phyloP scores from a whole-genome alignment of 2,888 invertebrate genomes.

The Amphipyra berbera region DNA sequence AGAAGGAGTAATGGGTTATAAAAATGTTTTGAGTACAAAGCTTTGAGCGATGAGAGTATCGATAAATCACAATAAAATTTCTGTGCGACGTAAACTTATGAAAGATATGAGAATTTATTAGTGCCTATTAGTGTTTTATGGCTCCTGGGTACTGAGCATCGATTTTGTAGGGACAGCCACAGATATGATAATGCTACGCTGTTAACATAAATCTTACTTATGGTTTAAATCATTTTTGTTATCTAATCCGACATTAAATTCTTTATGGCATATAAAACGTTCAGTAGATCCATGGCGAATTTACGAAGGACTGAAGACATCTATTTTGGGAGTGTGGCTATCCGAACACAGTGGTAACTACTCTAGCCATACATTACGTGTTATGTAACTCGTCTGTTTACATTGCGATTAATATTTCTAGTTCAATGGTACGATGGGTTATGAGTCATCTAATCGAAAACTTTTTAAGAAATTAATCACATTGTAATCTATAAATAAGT shows the following conservation, averaged over 20 bases:
- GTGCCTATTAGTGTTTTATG: slow-evolving; percentile 46
- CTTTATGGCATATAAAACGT: slow-evolving; percentile 68
- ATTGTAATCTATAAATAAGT: slow-evolving; percentile 45
- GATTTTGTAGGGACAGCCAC: slow-evolving; percentile 49
- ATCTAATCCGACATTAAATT: slow-evolving; percentile 65
- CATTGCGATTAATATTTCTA: slow-evolving; percentile 48
- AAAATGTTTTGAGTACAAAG: slow-evolving; percentile 24
- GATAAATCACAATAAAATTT: slow-evolving; percentile 48
- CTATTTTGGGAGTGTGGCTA: slow-evolving; percentile 54
- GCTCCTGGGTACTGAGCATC: slow-evolving; percentile 45
- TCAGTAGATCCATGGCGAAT: slow-evolving; percentile 61
- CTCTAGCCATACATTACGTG: slow-evolving; percentile 35
- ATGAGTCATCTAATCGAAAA: slow-evolving; percentile 55
- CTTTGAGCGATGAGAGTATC: slow-evolving; percentile 26
- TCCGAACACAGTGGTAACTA: slow-evolving; percentile 40
- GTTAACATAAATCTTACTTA: slow-evolving; percentile 63
- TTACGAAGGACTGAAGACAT: slow-evolving; percentile 59
- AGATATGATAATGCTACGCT: slow-evolving; percentile 50
- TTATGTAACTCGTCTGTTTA: slow-evolving; percentile 52
- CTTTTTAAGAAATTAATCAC: slow-evolving; percentile 42
- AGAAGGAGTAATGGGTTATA: slow-evolving; percentile 39
- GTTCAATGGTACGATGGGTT: slow-evolving; percentile 40
- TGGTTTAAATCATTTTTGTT: slow-evolving; percentile 64
- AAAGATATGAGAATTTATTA: slow-evolving; percentile 45
- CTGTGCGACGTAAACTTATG: slow-evolving; percentile 31